phyloP scores from a whole-genome alignment of 2,888 invertebrate species.

The Dynastes maya region DNA sequence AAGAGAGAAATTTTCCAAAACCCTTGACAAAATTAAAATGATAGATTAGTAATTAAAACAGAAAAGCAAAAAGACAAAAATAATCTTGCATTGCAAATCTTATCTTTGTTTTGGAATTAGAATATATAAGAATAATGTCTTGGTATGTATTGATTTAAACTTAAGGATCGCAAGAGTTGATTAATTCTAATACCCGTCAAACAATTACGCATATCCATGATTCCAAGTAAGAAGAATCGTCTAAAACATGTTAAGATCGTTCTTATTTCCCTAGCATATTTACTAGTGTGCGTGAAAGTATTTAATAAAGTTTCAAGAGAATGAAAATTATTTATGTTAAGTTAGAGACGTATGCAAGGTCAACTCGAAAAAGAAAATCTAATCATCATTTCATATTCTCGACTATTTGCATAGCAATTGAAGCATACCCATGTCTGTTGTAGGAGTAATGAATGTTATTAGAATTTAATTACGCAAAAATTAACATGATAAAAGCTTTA shows the following conservation, averaged over 20 bases:
- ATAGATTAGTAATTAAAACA: too few relatives aligned
- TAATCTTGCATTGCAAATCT: too few relatives aligned
- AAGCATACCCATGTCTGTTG: background rate
- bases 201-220: background rate
- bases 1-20: too few relatives aligned
- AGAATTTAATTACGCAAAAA: slow-evolving; percentile 11
- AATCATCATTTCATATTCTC: background rate
- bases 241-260: background rate
- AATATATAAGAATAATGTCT: too few relatives aligned
- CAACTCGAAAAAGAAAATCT: background rate
- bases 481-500: slow-evolving; percentile 12
- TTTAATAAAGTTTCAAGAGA: background rate
- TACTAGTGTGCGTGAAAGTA: background rate
- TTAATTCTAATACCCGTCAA: too few relatives aligned
- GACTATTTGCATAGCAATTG: background rate
- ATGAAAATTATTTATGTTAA: slow-evolving; percentile 8
- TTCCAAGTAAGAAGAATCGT: too few relatives aligned
- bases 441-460: slow-evolving; percentile 1
- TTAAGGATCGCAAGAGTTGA: too few relatives aligned
- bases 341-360: background rate
- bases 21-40: too few relatives aligned
- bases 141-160: too few relatives aligned
- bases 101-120: too few relatives aligned
- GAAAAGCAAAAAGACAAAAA: too few relatives aligned
- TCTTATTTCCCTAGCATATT: background rate